These are phyloP conservation scores for Drosophila recens DNA, from an alignment of 2,888 invertebrate species.

Conservation along the genomic window DNA sequence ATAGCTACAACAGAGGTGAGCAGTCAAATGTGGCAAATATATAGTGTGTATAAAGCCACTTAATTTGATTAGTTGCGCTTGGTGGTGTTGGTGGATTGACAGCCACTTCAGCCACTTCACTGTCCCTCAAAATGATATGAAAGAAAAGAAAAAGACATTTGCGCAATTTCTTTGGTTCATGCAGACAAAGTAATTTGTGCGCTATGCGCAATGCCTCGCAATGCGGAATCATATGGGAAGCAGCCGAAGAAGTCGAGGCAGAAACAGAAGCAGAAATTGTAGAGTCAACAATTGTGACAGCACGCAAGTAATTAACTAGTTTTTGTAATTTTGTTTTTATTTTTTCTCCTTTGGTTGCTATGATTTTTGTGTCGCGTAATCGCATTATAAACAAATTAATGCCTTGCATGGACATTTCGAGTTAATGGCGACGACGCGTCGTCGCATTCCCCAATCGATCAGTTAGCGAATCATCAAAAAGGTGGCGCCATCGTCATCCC, in stretches of 20 bases:
- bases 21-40: slow-evolving; percentile 59
- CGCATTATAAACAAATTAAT: slow-evolving; percentile 78
- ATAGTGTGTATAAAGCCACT: slow-evolving; percentile 25
- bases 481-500: slow-evolving; percentile 44
- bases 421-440: slow-evolving; percentile 14
- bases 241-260: slow-evolving; percentile 1
- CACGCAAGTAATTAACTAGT: slow-evolving; percentile 73
- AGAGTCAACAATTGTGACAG: slow-evolving; percentile 70
- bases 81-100: slow-evolving; percentile 6
- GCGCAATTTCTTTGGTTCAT: slow-evolving; percentile 61
- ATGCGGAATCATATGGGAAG: slow-evolving; percentile 65
- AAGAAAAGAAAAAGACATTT: slow-evolving; percentile 38
- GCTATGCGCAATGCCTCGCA: slow-evolving; percentile 41
- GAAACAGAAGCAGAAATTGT: slow-evolving; percentile 26
- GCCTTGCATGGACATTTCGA: slow-evolving; percentile 40
- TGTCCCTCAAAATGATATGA: slow-evolving; percentile 12
- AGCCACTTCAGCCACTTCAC: slow-evolving; percentile 8
- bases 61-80: slow-evolving; percentile 68
- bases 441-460: slow-evolving; percentile 42
- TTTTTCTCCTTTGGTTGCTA: slow-evolving; percentile 11
- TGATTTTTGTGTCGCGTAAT: slow-evolving; percentile 68
- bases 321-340: slow-evolving; percentile 36
- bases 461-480: slow-evolving; percentile 48
- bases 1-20: slow-evolving; percentile 2
- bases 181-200: slow-evolving; percentile 44